These are phyloP conservation scores for Lepidochrysops patricia DNA, from an alignment of 2,888 invertebrate species.

Conservation along the genomic window DNA sequence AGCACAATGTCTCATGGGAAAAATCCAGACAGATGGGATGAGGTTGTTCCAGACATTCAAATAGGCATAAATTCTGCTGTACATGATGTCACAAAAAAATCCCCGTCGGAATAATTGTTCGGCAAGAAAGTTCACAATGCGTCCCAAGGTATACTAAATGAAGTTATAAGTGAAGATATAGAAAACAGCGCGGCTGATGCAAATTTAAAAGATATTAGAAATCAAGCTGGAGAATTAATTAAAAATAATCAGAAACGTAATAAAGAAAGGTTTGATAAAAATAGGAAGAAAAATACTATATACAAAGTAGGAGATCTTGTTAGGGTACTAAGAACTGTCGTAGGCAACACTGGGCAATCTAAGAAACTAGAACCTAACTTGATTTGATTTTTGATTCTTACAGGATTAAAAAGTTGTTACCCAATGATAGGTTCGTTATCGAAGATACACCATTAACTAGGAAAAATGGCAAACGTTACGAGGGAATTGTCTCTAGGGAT, in stretches of 20 bases:
- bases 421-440: conserved; percentile 15
- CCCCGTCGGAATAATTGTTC: conserved; percentile 18
- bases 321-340: conserved; percentile 16
- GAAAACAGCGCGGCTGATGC: not conserved
- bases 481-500: conserved; percentile 2
- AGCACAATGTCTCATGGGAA: conserved; percentile 13
- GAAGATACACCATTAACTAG: conserved; percentile 16
- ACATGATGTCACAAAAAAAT: conserved; percentile 15
- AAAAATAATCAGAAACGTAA: conserved; percentile 21
- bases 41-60: conserved; percentile 18
- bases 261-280: conserved; percentile 18
- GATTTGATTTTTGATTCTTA: no score
- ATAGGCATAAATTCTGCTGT: conserved; percentile 20
- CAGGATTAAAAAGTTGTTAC: conserved; percentile 17
- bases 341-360: conserved; percentile 17
- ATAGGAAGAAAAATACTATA: conserved; percentile 11
- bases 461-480: conserved; percentile 8
- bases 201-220: conserved; percentile 13
- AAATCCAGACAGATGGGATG: conserved; percentile 18
- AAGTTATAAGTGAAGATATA: conserved; percentile 8
- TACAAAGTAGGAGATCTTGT: conserved; percentile 21
- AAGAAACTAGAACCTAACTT: conserved; percentile 21
- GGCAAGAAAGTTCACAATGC: conserved; percentile 5
- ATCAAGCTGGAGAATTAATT: conserved; percentile 14
- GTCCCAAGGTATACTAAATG: conserved; percentile 12